Evolutionary conservation across 2,888 invertebrate species (phyloP), one percentile per base, ranked within the genome.

Genomic region (Alentia gelatinosa): DNA sequence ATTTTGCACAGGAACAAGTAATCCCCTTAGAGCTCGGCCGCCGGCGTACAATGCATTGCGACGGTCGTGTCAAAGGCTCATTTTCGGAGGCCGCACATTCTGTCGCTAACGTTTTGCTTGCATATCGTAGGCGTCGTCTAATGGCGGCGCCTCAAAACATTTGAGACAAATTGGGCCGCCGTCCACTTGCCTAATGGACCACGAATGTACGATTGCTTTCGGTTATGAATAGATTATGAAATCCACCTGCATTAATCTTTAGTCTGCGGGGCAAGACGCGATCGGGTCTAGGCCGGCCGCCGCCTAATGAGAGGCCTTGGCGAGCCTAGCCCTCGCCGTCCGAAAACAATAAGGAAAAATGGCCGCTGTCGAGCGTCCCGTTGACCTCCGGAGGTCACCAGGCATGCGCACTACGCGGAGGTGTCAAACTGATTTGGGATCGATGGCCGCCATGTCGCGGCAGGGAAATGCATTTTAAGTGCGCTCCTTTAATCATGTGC

Each of bases 1-100:
- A 83, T 83, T 83, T 83, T 83, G 83, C 40, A 83, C 83, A 83
- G 83, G 83, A 83, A 83, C 83, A 83, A 83, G 83, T 83, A 83
- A 83, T 83, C 83, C 83, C 83, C 83, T 83, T 83, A 83, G 83
- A 39, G 40, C 83, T 39, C 39, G 19, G 39, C 83, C 37, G 37
- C 15, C 39, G 39, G 40, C 83, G 39, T 23, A 83, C 83, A 83
- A 83, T 83, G 83, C 83, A 83, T 83, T 40, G 83, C 83, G 23
- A 83, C 26, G 83, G 83, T 83, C 83, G 83, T 83, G 83, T 83
- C 83, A 83, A 83, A 83, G 40, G 83, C 83, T 83, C 83, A 83
- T 83, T 79, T 83, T 83, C 68, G 68, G 83, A 23, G 83, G 83
- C 83, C 12, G 40, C 83, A 37, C 83, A 15, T 23, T 37, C 37